phyloP scores from a whole-genome alignment of 1,140 invertebrate genomes.

The Platyura marginata region DNA sequence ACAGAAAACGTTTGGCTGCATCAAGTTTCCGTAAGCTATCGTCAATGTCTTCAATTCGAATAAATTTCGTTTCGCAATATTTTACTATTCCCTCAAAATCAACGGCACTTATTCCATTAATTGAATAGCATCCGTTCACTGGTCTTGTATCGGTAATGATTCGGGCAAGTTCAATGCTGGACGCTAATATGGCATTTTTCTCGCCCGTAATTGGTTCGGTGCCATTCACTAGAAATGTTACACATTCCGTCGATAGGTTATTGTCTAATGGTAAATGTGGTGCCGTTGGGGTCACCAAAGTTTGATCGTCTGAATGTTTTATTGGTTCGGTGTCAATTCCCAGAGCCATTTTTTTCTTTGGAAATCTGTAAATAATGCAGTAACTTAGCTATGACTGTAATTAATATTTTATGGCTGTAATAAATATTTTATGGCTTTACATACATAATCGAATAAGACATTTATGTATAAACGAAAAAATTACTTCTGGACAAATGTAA shows the following conservation, averaged over 20 bases:
- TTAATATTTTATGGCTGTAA: no score
- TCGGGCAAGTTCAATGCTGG: not conserved
- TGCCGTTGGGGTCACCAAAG: not conserved
- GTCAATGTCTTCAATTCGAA: conserved; percentile 21
- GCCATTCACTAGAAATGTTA: not conserved
- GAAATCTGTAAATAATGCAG: no score
- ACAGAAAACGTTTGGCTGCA: conserved; percentile 20
- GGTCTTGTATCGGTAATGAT: not conserved
- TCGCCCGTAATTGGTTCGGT: conserved; percentile 21
- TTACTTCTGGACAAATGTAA: no score
- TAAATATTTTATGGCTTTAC: no score
- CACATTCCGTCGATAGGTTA: not conserved
- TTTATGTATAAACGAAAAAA: no score
- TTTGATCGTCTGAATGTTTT: not conserved
- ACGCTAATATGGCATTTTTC: conserved; percentile 10
- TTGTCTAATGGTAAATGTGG: not conserved
- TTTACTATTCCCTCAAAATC: conserved; percentile 22
- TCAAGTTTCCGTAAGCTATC: conserved; percentile 21
- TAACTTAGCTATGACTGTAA: no score
- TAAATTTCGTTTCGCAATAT: conserved; percentile 21
- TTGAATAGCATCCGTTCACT: conserved; percentile 12
- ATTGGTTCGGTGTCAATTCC: not conserved
- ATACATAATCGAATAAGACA: no score
- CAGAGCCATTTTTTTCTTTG: not conserved
- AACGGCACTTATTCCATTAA: conserved; percentile 19